phyloP scores from a whole-genome alignment of 1,140 invertebrate genomes.

The Caenorhabditis inopinata region DNA sequence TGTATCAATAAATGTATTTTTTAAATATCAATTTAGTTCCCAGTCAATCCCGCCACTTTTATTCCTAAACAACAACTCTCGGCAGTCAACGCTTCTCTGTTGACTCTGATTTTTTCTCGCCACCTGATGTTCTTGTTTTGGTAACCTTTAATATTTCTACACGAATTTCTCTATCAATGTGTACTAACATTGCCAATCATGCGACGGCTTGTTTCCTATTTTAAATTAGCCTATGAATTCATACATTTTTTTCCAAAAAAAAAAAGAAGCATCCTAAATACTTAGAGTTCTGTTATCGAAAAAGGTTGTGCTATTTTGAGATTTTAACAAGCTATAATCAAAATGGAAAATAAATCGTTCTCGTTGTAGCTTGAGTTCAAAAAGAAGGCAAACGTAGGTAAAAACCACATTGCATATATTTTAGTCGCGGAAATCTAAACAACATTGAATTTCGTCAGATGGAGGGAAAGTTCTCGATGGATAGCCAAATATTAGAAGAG shows the following conservation, averaged over 20 bases:
- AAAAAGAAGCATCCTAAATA: too few relatives aligned
- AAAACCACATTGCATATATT: neutral
- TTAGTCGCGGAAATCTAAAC: neutral
- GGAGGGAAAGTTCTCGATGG: slow-evolving; percentile 13
- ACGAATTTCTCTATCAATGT: slow-evolving; percentile 15
- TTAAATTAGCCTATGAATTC: too few relatives aligned
- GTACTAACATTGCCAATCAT: slow-evolving; percentile 31
- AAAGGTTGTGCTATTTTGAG: neutral
- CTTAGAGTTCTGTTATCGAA: neutral
- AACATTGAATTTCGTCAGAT: neutral
- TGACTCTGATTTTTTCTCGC: neutral
- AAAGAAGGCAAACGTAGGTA: neutral
- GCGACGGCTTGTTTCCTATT: slow-evolving; percentile 24
- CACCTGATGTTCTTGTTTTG: slow-evolving; percentile 17
- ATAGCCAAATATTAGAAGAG: slow-evolving; percentile 12
- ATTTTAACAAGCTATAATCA: neutral
- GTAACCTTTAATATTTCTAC: neutral
- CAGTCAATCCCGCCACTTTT: neutral
- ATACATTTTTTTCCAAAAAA: too few relatives aligned
- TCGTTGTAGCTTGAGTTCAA: neutral
- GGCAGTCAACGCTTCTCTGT: slow-evolving; percentile 16
- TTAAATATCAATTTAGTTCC: neutral
- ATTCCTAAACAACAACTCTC: neutral
- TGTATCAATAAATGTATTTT: slow-evolving; percentile 29
- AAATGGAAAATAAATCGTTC: slow-evolving; percentile 8